Evolutionary conservation across 2,797 vertebrate genomes (phyloP).

Genomic region (Rhynchotus rufescens): DNA sequence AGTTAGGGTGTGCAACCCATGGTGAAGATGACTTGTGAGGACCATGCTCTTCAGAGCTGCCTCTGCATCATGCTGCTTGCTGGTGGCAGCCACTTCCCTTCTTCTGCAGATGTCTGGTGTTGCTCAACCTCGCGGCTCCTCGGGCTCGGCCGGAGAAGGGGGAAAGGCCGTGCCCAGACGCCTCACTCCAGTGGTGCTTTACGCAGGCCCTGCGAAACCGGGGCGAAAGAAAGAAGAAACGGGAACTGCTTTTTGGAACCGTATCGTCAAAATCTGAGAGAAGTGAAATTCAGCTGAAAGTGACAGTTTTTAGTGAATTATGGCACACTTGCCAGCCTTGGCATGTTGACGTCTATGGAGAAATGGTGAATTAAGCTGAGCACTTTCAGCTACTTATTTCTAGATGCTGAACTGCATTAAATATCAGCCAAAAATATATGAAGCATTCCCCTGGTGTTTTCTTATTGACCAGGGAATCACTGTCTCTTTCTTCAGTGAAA

Average conservation of each 20-base stretch:
- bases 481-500: background rate
- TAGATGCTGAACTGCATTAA: background rate
- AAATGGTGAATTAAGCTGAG: background rate
- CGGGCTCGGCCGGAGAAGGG: accelerated
- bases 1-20: too few relatives aligned
- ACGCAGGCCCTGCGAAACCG: accelerated
- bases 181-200: background rate
- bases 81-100: background rate
- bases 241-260: slow-evolving; percentile 10
- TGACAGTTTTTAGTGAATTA: background rate
- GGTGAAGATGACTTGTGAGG: background rate
- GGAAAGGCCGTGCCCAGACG: accelerated
- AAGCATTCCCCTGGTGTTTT: background rate
- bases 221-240: background rate
- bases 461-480: background rate
- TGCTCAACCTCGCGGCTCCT: background rate
- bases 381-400: background rate
- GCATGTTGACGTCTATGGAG: background rate
- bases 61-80: accelerated
- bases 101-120: background rate
- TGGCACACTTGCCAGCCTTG: background rate
- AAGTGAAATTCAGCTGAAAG: slow-evolving; percentile 6
- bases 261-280: slow-evolving; percentile 41
- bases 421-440: background rate
- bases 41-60: background rate